Base-by-base conservation (phyloP, 2,888 invertebrate species). In the Bibio marci region DNA sequence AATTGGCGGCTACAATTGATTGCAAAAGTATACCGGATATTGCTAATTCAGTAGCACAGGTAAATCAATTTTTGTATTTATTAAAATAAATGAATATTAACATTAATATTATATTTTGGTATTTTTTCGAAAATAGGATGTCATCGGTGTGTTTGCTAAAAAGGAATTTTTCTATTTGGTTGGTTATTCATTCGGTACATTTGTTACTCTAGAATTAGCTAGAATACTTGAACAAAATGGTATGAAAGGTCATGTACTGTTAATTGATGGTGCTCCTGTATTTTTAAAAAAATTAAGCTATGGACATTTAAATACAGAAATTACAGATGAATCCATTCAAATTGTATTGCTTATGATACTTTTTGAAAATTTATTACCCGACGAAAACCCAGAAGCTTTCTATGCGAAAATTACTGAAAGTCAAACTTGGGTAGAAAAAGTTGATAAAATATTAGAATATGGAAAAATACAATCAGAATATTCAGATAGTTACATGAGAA, bases 111-210 rank as follows among this genome's bases (percentile, higher is more conserved):
- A 35, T 35, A n/a, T 22, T 17, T 18, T 12, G n/a, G 13, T 22
- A 6, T 8, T 37, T n/a, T 13, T 26, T 28, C 69, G 70, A 10
- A 57, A 65, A 50, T 82, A 66, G 81, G 80, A 90, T n/a, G 22
- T 69, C 38, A 59, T 66, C 30, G 63, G 67, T 10, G 54, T 76
- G 13, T 63, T 69, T 11, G 71, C 53, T 28, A 44, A 70, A 0
- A 66, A 67, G 15, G 69, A 73, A 25, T 69, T 71, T 1, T 91
- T 81, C 63, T 71, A 73, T 42, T 55, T 95, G 2, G 71, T 82
- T 12, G 94, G 83, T 2, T 92, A 95, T 64, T 95, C 94, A 12
- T 92, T 76, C 53, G 95, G 95, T 34, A 66, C 78, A 0, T 58
- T 80, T 18, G 65, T 90, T 14, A 79, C 80, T 0, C 59, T 91